These are phyloP conservation scores for Leucopsar rothschildi DNA, from an alignment of 2,113 vertebrate genomes.

Conservation along the genomic window DNA sequence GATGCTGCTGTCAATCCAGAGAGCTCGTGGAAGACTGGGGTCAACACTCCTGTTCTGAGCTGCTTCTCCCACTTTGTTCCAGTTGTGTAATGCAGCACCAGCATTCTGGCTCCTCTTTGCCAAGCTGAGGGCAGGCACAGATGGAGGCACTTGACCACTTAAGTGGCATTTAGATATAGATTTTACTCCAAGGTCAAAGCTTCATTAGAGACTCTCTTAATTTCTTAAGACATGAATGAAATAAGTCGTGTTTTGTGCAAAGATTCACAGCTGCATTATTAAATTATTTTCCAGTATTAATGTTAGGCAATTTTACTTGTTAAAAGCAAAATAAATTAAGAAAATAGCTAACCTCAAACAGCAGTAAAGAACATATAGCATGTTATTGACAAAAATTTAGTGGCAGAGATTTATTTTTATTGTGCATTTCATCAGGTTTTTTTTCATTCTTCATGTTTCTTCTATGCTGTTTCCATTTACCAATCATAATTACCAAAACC, in stretches of 20 bases:
- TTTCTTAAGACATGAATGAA: background rate
- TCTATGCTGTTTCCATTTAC: background rate
- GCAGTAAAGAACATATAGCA: background rate
- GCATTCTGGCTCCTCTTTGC: background rate
- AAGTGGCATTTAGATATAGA: background rate
- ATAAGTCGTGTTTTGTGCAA: background rate
- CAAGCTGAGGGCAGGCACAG: background rate
- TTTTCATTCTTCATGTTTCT: background rate
- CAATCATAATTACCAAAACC: background rate
- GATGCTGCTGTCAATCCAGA: background rate
- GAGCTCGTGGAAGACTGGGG: accelerated
- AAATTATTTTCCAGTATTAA: background rate
- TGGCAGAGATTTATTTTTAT: background rate
- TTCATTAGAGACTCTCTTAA: background rate
- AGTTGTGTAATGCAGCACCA: accelerated
- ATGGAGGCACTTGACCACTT: background rate
- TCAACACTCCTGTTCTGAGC: background rate
- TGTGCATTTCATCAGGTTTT: background rate
- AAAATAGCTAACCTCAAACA: background rate
- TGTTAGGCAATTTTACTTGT: background rate
- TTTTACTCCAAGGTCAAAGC: background rate
- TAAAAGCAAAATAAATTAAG: background rate
- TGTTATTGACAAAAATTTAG: background rate
- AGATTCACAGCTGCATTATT: background rate
- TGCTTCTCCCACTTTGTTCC: background rate